phyloP scores from a whole-genome alignment of 1,140 invertebrate species.

The Penaeus japonicus region DNA sequence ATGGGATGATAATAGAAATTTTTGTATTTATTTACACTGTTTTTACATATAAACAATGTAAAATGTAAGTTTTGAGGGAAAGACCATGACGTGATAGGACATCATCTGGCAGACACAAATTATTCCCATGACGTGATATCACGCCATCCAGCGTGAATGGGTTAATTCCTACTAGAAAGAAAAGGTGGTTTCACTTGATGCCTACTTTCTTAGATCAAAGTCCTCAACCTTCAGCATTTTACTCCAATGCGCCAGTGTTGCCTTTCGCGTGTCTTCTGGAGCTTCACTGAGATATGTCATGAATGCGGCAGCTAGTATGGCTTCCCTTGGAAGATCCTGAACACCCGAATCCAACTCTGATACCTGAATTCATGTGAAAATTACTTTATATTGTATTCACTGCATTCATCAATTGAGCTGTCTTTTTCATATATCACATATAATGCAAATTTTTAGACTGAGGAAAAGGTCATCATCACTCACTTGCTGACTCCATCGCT shows the following conservation, averaged over 20 bases:
- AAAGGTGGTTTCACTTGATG: background rate
- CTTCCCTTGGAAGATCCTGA: constrained; percentile 71
- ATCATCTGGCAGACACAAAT: too few species aligned
- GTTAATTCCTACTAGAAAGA: too few species aligned
- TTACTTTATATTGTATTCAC: too few species aligned
- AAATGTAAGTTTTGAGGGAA: too few species aligned
- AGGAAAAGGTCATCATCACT: background rate
- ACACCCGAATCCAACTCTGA: constrained; percentile 71
- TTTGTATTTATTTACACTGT: too few species aligned
- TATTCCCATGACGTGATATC: too few species aligned
- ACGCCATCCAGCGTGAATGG: too few species aligned
- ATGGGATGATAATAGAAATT: too few species aligned
- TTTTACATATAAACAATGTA: too few species aligned
- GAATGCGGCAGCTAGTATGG: constrained; percentile 78
- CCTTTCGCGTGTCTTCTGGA: constrained; percentile 74
- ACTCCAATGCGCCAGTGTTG: constrained; percentile 71
- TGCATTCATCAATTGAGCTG: too few species aligned
- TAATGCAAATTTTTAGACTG: background rate
- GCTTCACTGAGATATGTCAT: constrained; percentile 77
- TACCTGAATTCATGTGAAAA: constrained; percentile 21
- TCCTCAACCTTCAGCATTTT: constrained; percentile 66
- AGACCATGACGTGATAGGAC: too few species aligned
- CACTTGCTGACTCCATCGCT: constrained; percentile 86
- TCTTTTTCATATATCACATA: too few species aligned
- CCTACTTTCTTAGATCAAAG: constrained; percentile 72